Evolutionary conservation across 2,888 invertebrate species (phyloP), one percentile per base, ranked within the genome.

Genomic region (Diplolepis rosae): DNA sequence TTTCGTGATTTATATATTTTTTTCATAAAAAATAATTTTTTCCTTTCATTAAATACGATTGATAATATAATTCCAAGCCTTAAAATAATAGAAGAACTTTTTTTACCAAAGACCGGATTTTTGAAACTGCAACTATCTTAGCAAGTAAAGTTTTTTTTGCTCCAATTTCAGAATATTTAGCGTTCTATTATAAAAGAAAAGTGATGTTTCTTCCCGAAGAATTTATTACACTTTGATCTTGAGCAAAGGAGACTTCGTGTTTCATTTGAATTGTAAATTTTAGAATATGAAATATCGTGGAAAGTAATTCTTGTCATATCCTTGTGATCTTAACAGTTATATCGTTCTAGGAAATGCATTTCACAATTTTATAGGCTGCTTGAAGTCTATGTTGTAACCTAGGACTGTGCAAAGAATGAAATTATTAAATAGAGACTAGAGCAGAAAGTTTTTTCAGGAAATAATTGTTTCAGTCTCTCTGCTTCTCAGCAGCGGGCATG

Each of bases 251-350:
- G 61, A 39, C 39, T 11, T 13, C 50, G 39, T 24, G 61, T 24
- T 39, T 39, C 6, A 61, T 61, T 61, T 61, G 39, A 61, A 61
- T 61, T 61, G 39, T 61, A 61, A 61, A 61, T 61, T 9, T 13
- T 22, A 35, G 61, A 39, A 61, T 39, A 61, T 61, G 61, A 61
- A 61, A 61, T 39, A 61, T 61, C 39, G 35, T 61, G 61, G 39
- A 61, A 61, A 61, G 39, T 39, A 54, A 15, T 54, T 24, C 24
- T 22, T 11, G 35, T 24, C 24, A 5, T 61, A 61, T 61, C 61
- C 13, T 39, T 39, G 39, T 61, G 27, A 61, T 61, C 61, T 13
- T 4, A 61, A 61, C 22, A 39, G 61, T 39, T 27, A 24, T 61
- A 61, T 61, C 61, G 61, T 27, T 35, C 39, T 39, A 61, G 61